phyloP scores from a whole-genome alignment of 2,113 vertebrate species.

The Oxyura jamaicensis region DNA sequence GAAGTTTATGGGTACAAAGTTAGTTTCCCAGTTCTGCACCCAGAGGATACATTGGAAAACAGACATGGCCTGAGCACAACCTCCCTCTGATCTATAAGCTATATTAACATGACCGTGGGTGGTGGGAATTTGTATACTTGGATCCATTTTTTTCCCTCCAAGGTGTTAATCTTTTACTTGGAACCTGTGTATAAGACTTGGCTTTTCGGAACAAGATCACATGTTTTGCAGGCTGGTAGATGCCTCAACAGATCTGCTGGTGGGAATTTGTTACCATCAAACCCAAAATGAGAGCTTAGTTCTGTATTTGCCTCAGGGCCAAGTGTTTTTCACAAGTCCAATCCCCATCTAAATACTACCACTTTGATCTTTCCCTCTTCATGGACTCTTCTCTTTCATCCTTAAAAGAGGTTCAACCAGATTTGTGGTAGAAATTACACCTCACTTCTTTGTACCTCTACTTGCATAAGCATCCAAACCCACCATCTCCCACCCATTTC shows the following conservation, averaged over 20 bases:
- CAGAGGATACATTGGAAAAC: not conserved
- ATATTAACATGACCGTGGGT: not conserved
- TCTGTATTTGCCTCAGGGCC: slow-evolving; percentile 22
- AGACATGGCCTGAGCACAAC: not conserved
- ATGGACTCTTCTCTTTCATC: not conserved
- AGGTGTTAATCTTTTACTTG: slow-evolving; percentile 26
- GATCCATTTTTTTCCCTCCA: not conserved
- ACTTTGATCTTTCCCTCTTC: slow-evolving; percentile 25
- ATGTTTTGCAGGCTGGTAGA: not conserved
- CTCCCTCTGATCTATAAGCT: not conserved
- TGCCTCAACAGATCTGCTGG: not conserved
- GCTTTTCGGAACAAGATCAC: slow-evolving; percentile 2
- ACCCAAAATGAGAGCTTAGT: not conserved
- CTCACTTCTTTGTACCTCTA: not conserved
- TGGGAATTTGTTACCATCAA: slow-evolving; percentile 48
- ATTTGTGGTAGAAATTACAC: not conserved
- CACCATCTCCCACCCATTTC: fast-evolving
- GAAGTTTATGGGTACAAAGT: not conserved
- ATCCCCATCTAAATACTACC: not conserved
- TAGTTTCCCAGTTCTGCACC: slow-evolving; percentile 6
- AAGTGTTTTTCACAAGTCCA: slow-evolving; percentile 1
- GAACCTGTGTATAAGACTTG: not conserved
- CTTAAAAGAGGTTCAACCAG: not conserved
- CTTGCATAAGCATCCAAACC: not conserved
- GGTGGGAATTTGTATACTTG: not conserved